Base-by-base conservation (phyloP, 2,797 vertebrate genomes). In the Gastrophryne carolinensis region DNA sequence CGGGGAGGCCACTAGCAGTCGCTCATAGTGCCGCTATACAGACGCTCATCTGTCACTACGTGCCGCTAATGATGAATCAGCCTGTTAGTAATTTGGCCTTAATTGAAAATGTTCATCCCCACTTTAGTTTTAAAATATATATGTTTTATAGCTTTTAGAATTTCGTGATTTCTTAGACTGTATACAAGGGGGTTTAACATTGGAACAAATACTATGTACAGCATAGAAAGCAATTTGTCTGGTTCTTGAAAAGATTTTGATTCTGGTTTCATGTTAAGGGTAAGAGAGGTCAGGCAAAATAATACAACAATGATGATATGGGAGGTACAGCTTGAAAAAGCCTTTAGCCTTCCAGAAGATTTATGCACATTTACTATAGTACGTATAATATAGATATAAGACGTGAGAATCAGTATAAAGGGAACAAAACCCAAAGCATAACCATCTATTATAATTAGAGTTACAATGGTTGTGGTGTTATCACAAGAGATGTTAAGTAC, bases 101-200 rank as follows among this genome's bases (percentile, higher is more conserved):
- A n/a, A n/a, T n/a, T n/a, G n/a, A n/a, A n/a, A n/a, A n/a, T n/a
- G n/a, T n/a, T n/a, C n/a, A n/a, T n/a, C n/a, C n/a, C n/a, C n/a
- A n/a, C n/a, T n/a, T n/a, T n/a, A n/a, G n/a, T n/a, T n/a, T n/a
- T n/a, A n/a, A n/a, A n/a, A 47, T 17, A 47, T 44, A 44, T 1
- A 3, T 3, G n/a, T 44, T 44, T 61, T 27, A 62, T 50, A 19
- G 65, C 65, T 34, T 2, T 32, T n/a, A 56, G 39, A 49, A 75
- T 56, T 1, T 76, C 65, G 19, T 62, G 69, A 34, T 76, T 76
- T 69, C 73, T 76, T 13, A 76, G 41, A 23, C 65, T 76, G 8
- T 76, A 69, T 5, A 76, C 65, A 1, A 76, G 3, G 17, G 73
- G 73, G 11, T 76, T 76, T 30, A 76, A 26, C 23, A 58, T 12